phyloP scores from a whole-genome alignment of 1,140 invertebrate species.

The Scaptomyza pallida region DNA sequence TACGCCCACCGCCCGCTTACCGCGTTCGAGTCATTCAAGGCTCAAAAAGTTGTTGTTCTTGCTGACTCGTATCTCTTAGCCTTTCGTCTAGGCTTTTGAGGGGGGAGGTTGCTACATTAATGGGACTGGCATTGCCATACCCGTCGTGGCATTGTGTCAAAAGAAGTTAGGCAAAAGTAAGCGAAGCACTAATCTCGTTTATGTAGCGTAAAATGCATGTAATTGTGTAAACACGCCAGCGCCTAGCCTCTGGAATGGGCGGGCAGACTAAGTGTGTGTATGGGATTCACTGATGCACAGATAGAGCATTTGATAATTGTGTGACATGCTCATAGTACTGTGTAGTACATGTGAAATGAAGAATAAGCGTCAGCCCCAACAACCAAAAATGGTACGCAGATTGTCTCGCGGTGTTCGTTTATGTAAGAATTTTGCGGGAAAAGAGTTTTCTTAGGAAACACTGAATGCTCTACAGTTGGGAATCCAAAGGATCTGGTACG shows the following conservation, averaged over 20 bases:
- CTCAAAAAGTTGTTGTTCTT: conserved; percentile 42
- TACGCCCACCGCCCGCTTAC: conserved; percentile 19
- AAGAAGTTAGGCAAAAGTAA: conserved; percentile 64
- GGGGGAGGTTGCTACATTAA: conserved; percentile 12
- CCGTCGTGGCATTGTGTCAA: conserved; percentile 49
- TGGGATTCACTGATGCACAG: conserved; percentile 61
- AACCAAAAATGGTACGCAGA: conserved; percentile 11
- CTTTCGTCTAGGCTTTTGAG: conserved; percentile 45
- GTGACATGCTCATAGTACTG: conserved; percentile 54
- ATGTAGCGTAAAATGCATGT: conserved; percentile 81
- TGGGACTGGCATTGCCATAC: conserved; percentile 30
- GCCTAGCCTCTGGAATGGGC: conserved; percentile 1
- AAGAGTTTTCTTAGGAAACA: not conserved
- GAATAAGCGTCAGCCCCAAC: conserved; percentile 22
- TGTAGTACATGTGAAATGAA: conserved; percentile 43
- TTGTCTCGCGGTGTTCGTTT: not conserved
- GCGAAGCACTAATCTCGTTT: conserved; percentile 77
- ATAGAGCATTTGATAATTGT: conserved; percentile 76
- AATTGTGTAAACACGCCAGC: conserved; percentile 73
- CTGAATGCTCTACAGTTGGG: conserved; percentile 13
- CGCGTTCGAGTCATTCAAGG: conserved; percentile 37
- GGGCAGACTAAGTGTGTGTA: not conserved
- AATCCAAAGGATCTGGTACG: too few relatives aligned
- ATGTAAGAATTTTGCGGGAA: not conserved
- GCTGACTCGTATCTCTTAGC: conserved; percentile 58